A percentile compares a stretch with the other conserved stretches of the same genome.
These are phyloP conservation scores for Pygathrix nemaeus DNA, from an alignment of 2,113 vertebrate species.

Conservation along the genomic window DNA sequence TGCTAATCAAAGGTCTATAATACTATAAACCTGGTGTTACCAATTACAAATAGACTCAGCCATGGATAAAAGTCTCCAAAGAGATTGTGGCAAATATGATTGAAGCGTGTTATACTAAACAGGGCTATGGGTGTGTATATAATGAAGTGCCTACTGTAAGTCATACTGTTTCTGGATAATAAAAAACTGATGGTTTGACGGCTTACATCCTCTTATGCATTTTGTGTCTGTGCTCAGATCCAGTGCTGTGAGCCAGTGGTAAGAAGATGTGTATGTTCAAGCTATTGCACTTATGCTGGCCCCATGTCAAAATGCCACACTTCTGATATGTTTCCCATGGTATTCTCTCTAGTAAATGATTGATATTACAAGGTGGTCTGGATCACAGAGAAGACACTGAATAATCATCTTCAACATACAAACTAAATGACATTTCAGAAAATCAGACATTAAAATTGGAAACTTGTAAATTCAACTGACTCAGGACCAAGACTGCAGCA, in stretches of 20 bases:
- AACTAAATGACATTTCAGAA: constrained; percentile 2
- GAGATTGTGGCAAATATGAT: background rate
- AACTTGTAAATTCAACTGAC: background rate
- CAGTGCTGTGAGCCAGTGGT: background rate
- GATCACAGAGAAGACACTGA: background rate
- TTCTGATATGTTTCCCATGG: background rate
- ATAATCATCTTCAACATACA: background rate
- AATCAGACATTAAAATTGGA: background rate
- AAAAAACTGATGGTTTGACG: background rate
- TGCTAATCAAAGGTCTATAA: background rate
- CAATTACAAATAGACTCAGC: background rate
- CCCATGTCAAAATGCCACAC: background rate
- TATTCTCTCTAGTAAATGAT: background rate
- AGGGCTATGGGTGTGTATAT: background rate
- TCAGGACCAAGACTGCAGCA: background rate
- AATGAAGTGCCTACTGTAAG: background rate
- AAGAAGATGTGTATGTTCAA: background rate
- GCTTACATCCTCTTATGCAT: background rate
- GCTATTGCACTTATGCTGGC: background rate
- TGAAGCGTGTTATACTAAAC: background rate
- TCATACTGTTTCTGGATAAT: background rate
- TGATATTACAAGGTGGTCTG: background rate
- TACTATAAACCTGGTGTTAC: background rate
- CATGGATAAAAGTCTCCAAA: background rate
- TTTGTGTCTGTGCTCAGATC: background rate